These are phyloP conservation scores for Mystacornis crossleyi DNA, from an alignment of 2,113 vertebrate species.

Conservation along the genomic window DNA sequence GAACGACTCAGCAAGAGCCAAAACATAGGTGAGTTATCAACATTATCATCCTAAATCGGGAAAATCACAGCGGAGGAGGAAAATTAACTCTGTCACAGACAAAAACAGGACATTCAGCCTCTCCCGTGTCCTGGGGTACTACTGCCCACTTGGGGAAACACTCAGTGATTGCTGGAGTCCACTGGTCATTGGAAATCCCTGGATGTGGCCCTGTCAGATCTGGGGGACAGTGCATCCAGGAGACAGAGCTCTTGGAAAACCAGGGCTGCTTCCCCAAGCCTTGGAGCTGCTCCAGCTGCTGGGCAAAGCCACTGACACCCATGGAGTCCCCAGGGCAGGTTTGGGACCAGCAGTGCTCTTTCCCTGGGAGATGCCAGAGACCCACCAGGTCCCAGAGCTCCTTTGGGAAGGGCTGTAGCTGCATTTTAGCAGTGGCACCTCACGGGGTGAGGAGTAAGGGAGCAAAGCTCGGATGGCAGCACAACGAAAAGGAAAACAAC, in stretches of 20 bases:
- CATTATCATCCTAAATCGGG: background rate
- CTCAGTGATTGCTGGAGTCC: background rate
- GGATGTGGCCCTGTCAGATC: background rate
- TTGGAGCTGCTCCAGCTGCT: background rate
- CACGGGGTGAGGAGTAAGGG: rapidly evolving
- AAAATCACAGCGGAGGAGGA: background rate
- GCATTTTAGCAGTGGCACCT: background rate
- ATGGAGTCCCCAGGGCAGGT: background rate
- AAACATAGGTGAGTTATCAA: background rate
- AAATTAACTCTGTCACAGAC: background rate
- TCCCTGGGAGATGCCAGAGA: background rate
- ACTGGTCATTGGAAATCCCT: background rate
- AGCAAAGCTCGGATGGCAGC: background rate
- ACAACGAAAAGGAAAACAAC: background rate
- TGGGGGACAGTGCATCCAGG: no score
- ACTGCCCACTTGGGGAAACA: background rate
- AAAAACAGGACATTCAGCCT: no score
- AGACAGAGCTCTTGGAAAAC: background rate
- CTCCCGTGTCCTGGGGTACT: background rate
- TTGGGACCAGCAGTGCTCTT: background rate
- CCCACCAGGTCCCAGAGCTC: background rate
- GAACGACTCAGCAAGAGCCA: background rate
- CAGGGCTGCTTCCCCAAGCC: background rate
- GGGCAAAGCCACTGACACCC: background rate
- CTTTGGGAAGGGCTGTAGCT: background rate